Percentiles rank a stretch among this genome's conserved stretches.
phyloP scores from a whole-genome alignment of 2,888 invertebrate species.

The Linnaemya vulpina region DNA sequence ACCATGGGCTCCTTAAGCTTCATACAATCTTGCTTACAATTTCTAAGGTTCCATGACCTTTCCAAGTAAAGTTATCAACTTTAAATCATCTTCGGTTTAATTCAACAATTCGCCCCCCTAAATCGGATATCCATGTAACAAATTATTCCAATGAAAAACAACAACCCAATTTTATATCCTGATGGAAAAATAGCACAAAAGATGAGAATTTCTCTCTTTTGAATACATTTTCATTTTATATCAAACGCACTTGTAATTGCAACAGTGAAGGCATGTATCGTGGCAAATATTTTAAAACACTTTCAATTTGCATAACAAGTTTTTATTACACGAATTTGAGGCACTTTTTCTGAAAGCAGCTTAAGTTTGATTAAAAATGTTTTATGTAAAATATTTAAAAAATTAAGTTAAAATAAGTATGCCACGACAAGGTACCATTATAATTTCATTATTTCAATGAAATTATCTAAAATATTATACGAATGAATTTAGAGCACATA shows the following conservation, averaged over 20 bases:
- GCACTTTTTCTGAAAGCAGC: too few species aligned
- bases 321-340: not conserved
- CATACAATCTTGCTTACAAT: too few species aligned
- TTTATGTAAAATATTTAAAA: too few species aligned
- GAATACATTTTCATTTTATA: constrained; percentile 24
- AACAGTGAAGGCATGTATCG: not conserved
- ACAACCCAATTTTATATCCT: not conserved
- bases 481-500: too few species aligned
- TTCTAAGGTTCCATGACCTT: too few species aligned
- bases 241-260: not conserved
- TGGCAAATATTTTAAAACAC: not conserved
- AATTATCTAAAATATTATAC: too few species aligned
- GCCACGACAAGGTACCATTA: too few species aligned
- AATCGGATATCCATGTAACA: not conserved
- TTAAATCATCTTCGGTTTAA: not conserved
- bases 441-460: too few species aligned
- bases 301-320: not conserved
- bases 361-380: not conserved
- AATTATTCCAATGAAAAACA: not conserved
- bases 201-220: not conserved
- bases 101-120: not conserved
- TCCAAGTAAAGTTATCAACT: not conserved
- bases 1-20: too few species aligned
- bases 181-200: not conserved
- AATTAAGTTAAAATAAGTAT: too few species aligned